A percentile compares a stretch with the other conserved stretches of the same genome.
phyloP scores from a whole-genome alignment of 2,113 vertebrate genomes.

The Okapia johnstoni region DNA sequence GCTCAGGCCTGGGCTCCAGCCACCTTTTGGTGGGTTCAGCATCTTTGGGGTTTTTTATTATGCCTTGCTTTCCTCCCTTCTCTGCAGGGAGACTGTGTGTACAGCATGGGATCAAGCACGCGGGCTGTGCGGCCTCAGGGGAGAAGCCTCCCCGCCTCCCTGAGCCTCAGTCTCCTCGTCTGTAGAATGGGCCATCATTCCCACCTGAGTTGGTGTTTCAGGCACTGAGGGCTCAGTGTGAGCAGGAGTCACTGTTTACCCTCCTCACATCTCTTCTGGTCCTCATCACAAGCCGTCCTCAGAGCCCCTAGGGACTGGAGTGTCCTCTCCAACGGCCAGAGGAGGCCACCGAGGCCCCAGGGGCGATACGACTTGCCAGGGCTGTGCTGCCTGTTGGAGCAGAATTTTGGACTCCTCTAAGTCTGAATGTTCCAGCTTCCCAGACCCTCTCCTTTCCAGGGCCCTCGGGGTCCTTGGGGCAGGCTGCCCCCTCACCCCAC shows the following conservation, averaged over 20 bases:
- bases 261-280: not conserved
- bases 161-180: constrained; percentile 23
- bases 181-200: not conserved
- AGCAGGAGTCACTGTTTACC: not conserved
- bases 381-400: not conserved
- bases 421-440: not conserved
- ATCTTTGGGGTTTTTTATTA: not conserved
- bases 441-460: constrained; percentile 24
- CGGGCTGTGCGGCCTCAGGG: not conserved
- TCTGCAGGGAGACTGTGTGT: not conserved
- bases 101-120: not conserved
- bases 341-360: not conserved
- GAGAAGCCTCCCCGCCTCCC: not conserved
- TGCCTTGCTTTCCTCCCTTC: not conserved
- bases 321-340: not conserved
- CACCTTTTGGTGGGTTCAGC: not conserved
- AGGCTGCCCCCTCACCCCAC: not conserved
- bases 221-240: not conserved
- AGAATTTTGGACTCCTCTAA: not conserved
- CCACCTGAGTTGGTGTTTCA: not conserved
- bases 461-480: constrained; percentile 49
- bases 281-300: not conserved
- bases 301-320: not conserved
- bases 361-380: not conserved
- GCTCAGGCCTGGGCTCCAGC: not conserved